Base-by-base conservation (phyloP, 2,113 vertebrate genomes). In the Syngnathoides biaculeatus region DNA sequence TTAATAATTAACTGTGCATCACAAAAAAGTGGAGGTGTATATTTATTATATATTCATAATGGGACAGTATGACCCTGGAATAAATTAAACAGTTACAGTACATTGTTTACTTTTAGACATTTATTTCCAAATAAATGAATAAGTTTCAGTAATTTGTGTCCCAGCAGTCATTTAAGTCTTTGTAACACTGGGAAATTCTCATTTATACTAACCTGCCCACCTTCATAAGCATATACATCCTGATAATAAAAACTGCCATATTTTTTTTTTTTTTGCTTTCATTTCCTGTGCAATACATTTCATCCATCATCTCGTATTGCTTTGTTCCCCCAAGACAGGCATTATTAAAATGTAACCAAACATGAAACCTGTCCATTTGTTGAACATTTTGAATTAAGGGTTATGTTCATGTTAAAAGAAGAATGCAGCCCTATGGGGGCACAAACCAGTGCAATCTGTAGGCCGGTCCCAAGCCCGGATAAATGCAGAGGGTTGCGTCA, bases 201-300 rank as follows among this genome's bases (percentile, higher is more conserved):
- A 40, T 1, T 43, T 39, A 24, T 40, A 42, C 13, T 3, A 13
- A 62, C 60, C n/a, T 12, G 5, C 35, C 19, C 35, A 58, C 30
- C 2, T 8, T 2, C 59, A 53, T 62, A 67, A 71, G 77, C 14
- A 72, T 38, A 74, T 73, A 77, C 63, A 73, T 45, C 42, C 55
- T 38, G 63, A 63, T 67, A 63, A 68, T 5, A 35, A 74, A 75
- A 62, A 40, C 55, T 40, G n/a, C 17, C 0, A 27, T 83, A 73
- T 74, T 77, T 61, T 83, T 77, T 24, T 83, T 74, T 74, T 77
- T 61, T 83, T 77, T 24, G 74, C 79, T 38, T 52, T 74, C 48
- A 80, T 83, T 84, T 86, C 79, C 75, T 73, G 56, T 63, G 50
- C 47, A 80, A 79, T 79, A 72, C 38, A 27, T 57, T 72, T 80